phyloP scores from a whole-genome alignment of 2,113 vertebrate genomes.

The Etia nguti region DNA sequence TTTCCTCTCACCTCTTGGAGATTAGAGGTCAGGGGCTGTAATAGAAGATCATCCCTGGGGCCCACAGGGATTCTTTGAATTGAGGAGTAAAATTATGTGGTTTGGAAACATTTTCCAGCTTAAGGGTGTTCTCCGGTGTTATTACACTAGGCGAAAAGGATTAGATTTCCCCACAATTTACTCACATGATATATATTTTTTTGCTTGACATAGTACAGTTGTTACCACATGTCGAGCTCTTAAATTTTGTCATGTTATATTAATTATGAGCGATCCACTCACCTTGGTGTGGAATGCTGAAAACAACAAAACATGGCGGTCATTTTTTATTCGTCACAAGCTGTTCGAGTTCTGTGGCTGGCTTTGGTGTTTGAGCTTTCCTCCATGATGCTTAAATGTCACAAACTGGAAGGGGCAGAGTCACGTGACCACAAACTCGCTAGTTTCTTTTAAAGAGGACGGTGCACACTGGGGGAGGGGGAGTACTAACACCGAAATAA shows the following conservation, averaged over 20 bases:
- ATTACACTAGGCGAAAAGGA: not conserved
- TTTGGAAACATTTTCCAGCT: not conserved
- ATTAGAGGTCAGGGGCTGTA: slow-evolving; percentile 8
- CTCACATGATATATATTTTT: not conserved
- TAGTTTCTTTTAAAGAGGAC: not conserved
- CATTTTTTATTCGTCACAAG: not conserved
- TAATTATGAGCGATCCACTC: not conserved
- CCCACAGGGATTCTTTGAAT: not conserved
- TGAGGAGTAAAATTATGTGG: not conserved
- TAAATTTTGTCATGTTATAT: not conserved
- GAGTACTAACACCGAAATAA: not conserved
- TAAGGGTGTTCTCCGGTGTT: not conserved
- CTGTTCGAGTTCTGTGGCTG: not conserved
- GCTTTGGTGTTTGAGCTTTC: not conserved
- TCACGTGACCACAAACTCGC: not conserved
- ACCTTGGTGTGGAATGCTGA: not conserved
- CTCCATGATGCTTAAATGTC: not conserved
- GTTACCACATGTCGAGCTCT: not conserved
- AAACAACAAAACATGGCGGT: not conserved
- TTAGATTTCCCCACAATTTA: not conserved
- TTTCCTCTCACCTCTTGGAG: not conserved
- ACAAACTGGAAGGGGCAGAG: not conserved
- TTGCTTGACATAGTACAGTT: not conserved
- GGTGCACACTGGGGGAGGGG: not conserved
- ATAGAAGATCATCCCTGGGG: not conserved